Conservation (phyloP, 2,797 vertebrate genomes). For the Morus bassanus region DNA sequence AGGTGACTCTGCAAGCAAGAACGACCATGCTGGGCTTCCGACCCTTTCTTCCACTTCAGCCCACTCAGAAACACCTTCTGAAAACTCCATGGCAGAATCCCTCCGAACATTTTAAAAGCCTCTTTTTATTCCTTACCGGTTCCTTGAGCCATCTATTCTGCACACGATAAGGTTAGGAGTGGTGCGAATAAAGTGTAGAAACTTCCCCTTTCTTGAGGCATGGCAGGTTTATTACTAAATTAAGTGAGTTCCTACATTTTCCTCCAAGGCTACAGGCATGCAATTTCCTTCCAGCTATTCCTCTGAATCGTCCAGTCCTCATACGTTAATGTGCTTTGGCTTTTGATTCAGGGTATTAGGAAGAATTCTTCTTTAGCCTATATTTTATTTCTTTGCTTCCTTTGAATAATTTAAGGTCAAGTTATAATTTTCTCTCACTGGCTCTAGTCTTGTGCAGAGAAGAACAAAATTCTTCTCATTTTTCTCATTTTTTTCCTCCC, state of each 20-base stretch:
- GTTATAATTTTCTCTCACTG: not conserved
- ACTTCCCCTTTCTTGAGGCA: not conserved
- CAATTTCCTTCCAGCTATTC: constrained; percentile 8
- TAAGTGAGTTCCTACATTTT: not conserved
- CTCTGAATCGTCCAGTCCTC: not conserved
- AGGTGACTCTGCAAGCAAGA: not conserved
- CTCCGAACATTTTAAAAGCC: not conserved
- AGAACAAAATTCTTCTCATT: constrained; percentile 25
- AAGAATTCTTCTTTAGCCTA: not conserved
- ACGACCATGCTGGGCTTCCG: rapidly evolving
- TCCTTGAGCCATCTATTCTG: not conserved
- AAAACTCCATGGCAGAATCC: not conserved
- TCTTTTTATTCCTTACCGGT: not conserved
- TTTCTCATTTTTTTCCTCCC: not conserved
- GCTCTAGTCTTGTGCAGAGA: not conserved
- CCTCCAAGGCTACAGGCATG: not conserved
- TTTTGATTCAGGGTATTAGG: not conserved
- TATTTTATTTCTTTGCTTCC: constrained; percentile 23
- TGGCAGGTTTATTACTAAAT: not conserved
- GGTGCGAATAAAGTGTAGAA: not conserved
- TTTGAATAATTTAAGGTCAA: constrained; percentile 10
- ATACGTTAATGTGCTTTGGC: not conserved
- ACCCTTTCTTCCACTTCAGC: not conserved
- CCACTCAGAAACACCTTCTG: not conserved
- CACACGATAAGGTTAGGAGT: not conserved